Percentiles rank a stretch among this genome's conserved stretches.
phyloP scores from a whole-genome alignment of 2,113 vertebrate genomes.

The Hoplias malabaricus region DNA sequence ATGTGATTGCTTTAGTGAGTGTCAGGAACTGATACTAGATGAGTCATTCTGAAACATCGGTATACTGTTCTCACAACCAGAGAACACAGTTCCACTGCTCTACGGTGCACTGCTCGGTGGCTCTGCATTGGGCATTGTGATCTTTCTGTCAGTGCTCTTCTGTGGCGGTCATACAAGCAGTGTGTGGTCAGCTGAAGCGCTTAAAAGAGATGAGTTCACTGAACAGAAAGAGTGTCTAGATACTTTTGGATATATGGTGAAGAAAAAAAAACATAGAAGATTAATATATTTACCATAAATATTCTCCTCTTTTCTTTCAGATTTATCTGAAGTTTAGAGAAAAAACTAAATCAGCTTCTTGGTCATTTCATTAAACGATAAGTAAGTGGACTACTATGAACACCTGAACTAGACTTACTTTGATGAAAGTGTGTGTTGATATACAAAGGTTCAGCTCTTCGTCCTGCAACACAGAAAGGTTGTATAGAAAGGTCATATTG shows the following conservation, averaged over 20 bases:
- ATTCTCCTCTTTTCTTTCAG: not conserved
- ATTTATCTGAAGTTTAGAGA: not conserved
- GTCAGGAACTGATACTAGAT: too few relatives aligned
- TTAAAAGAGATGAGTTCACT: too few relatives aligned
- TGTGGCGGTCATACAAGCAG: too few relatives aligned
- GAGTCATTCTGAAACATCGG: too few relatives aligned
- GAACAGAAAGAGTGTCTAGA: not conserved
- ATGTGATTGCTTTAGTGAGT: too few relatives aligned
- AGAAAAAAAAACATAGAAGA: not conserved
- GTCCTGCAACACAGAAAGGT: not conserved
- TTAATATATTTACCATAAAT: not conserved
- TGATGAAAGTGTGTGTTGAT: not conserved
- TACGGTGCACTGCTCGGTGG: too few relatives aligned
- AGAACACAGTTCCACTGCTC: too few relatives aligned
- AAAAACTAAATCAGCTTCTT: not conserved
- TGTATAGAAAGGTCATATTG: not conserved
- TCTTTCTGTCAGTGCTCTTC: too few relatives aligned
- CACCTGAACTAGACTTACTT: not conserved
- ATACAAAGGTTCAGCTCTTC: not conserved
- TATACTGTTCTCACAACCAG: too few relatives aligned
- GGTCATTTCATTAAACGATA: too few relatives aligned
- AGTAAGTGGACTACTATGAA: not conserved
- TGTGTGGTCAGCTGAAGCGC: too few relatives aligned
- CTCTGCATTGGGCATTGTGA: too few relatives aligned
- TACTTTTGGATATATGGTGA: not conserved